Evolutionary conservation across 1,140 invertebrate genomes (phyloP), one percentile per base, ranked within the genome.

Genomic region (fruit fly (Drosophila melanogaster)): DNA sequence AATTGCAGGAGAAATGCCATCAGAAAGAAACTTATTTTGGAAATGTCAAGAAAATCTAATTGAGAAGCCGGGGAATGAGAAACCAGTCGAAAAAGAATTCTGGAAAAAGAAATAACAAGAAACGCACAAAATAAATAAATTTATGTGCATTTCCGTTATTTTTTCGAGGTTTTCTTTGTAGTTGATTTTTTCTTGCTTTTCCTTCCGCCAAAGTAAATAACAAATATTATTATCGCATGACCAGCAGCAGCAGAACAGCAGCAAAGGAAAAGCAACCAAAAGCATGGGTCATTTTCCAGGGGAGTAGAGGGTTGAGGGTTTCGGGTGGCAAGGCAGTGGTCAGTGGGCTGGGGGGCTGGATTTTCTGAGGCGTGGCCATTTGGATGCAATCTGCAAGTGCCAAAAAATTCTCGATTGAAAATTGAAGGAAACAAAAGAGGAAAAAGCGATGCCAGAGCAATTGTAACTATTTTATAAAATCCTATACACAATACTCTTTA

Each of bases 201-300:
- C 85, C 90, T 91, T 91, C 90, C 90, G 90, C 66, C 67, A 76
- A 90, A 90, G 90, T 81, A 91, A 91, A 91, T 91, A 91, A 91
- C 90, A 91, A 91, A 91, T 91, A 91, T 91, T 91, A 90, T 91
- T 90, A 91, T 90, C 90, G 90, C 90, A 79, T 65, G 70, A 74
- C 66, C 90, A 69, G 19, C 50, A 70, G 66, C 61, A 44, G 65
- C 46, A 50, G 59, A 78, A 60, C 46, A 50, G 59, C 81, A 74
- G 79, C 56, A 41, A 53, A 50, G 49, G 55, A 30, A 66, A 77
- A 57, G 41, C 41, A 55, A 43, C 55, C 49, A 54, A 62, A 76
- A 56, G 59, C 41, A 65, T 24, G 35, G 53, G 40, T 38, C 49
- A 66, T 35, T 37, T 19, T 14, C 15, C 10, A 44, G 30, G 6